phyloP scores from a whole-genome alignment of 1,140 invertebrate genomes.

The Polypedilum pembai region DNA sequence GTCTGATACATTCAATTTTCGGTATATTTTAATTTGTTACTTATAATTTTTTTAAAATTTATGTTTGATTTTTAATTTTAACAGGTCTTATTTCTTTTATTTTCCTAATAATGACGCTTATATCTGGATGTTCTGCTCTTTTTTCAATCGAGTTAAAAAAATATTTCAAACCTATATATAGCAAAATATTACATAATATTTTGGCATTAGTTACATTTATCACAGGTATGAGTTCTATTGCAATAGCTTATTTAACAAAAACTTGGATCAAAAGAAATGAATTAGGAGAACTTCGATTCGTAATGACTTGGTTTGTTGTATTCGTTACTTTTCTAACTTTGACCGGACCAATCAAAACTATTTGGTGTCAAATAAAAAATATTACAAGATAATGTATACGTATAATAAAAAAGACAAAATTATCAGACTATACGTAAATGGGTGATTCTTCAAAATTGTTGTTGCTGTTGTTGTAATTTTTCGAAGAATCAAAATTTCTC shows the following conservation, averaged over 20 bases:
- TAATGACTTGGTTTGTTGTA: not conserved
- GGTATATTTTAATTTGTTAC: constrained; percentile 35
- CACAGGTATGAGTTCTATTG: constrained; percentile 37
- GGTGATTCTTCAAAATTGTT: too few relatives aligned
- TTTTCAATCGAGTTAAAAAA: constrained; percentile 37
- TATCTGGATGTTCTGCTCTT: constrained; percentile 37
- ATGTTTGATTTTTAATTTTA: not conserved
- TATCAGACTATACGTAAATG: too few relatives aligned
- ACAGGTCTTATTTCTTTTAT: constrained; percentile 39
- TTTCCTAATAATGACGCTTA: constrained; percentile 37
- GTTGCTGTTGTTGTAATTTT: too few relatives aligned
- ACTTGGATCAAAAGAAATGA: not conserved
- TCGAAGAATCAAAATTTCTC: too few relatives aligned
- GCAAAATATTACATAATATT: constrained; percentile 39
- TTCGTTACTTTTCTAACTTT: not conserved
- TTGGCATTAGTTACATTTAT: constrained; percentile 38
- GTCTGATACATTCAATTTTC: constrained; percentile 36
- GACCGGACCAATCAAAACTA: not conserved
- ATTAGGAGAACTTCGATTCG: not conserved
- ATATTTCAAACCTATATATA: constrained; percentile 37
- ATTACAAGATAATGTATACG: not conserved
- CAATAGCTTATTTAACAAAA: constrained; percentile 39
- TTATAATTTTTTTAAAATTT: too few relatives aligned
- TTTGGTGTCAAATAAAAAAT: not conserved
- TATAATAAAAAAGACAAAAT: too few relatives aligned